These are phyloP conservation scores for Oppia nitens DNA, from an alignment of 1,140 invertebrate species.

Conservation along the genomic window DNA sequence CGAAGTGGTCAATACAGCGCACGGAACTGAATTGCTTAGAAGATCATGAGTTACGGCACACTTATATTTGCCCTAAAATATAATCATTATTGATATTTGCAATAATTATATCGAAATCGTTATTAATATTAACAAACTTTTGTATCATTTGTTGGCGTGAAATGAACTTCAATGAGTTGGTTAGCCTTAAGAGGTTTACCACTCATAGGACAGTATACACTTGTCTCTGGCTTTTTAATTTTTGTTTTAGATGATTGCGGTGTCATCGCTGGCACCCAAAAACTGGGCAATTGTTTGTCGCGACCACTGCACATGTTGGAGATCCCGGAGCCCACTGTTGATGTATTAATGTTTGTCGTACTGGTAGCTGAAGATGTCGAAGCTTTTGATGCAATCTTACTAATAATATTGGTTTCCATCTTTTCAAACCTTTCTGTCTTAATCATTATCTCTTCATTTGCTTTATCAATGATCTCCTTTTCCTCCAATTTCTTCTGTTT, in stretches of 20 bases:
- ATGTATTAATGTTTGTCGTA: not conserved
- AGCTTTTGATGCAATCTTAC: constrained; percentile 25
- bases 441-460: constrained; percentile 47
- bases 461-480: constrained; percentile 35
- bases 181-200: constrained; percentile 73
- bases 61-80: constrained; percentile 65
- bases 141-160: constrained; percentile 58
- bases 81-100: not conserved
- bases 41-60: constrained; percentile 94
- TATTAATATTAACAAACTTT: constrained; percentile 19
- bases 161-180: constrained; percentile 83
- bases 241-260: constrained; percentile 54
- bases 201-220: constrained; percentile 85
- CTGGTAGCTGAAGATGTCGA: constrained; percentile 7
- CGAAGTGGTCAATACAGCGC: constrained; percentile 76
- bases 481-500: constrained; percentile 48
- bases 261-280: constrained; percentile 92
- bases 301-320: constrained; percentile 54
- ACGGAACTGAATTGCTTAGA: constrained; percentile 80
- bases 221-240: constrained; percentile 68
- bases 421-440: constrained; percentile 58
- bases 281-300: constrained; percentile 70
- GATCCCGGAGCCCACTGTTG: constrained; percentile 24
- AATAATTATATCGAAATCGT: not conserved
- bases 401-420: constrained; percentile 50